Percentiles rank a stretch among this genome's conserved stretches.
Conservation (phyloP, 2,888 invertebrate genomes). For the Aphrophora alni region DNA sequence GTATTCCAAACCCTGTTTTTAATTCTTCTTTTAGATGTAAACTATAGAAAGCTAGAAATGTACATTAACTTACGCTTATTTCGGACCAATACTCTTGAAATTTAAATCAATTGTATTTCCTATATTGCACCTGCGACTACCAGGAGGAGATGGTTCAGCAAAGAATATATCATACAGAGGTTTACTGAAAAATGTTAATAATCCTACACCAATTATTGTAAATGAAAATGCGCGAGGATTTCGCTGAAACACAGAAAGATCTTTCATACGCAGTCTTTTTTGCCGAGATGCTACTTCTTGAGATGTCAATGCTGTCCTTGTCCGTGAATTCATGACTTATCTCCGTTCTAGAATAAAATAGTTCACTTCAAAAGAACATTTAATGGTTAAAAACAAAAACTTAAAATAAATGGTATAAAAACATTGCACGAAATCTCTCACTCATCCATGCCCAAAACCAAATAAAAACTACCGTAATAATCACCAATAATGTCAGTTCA, state of each 20-base stretch:
- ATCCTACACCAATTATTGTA: conserved; percentile 55
- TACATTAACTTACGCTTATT: neutral
- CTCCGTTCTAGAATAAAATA: neutral
- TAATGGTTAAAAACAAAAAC: too few species aligned
- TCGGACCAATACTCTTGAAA: neutral
- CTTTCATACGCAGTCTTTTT: conserved; percentile 56
- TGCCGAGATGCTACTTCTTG: conserved; percentile 9
- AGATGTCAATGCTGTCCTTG: neutral
- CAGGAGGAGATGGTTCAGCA: neutral
- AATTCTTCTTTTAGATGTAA: too few species aligned
- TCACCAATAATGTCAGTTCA: too few species aligned
- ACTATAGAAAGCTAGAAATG: too few species aligned
- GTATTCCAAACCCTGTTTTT: neutral
- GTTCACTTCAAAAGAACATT: too few species aligned
- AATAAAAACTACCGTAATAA: too few species aligned
- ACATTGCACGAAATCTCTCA: too few species aligned
- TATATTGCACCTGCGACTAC: neutral
- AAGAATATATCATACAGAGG: conserved; percentile 72
- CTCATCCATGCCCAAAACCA: too few species aligned
- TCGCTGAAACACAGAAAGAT: conserved; percentile 66
- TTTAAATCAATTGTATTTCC: neutral
- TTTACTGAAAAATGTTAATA: conserved; percentile 71
- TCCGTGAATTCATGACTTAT: neutral
- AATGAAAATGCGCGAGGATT: conserved; percentile 66
- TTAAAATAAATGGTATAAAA: too few species aligned